Conservation (phyloP, 2,888 invertebrate species). For the Pilophorus perplexus region DNA sequence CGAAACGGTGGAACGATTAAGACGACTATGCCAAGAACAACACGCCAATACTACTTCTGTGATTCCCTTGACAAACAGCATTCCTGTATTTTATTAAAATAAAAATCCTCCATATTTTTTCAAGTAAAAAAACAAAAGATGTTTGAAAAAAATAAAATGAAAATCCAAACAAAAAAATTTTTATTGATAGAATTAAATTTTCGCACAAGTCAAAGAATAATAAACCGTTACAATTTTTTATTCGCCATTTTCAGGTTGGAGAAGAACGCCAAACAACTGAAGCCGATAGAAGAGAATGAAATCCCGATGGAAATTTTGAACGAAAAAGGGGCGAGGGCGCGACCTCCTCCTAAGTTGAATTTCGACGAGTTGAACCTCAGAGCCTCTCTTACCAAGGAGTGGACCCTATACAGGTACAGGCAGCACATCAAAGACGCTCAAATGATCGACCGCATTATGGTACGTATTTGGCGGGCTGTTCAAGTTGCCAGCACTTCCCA, state of each 20-base stretch:
- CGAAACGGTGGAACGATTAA: no score
- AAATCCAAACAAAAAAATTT: background rate
- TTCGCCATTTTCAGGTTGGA: constrained; percentile 56
- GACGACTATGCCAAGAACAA: no score
- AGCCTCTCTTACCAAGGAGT: constrained; percentile 67
- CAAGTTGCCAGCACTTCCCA: no score
- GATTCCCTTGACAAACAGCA: background rate
- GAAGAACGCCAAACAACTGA: constrained; percentile 76
- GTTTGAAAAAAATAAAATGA: no score
- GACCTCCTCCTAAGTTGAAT: constrained; percentile 57
- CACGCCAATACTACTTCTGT: no score
- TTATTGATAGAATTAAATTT: no score
- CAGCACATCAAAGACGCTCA: constrained; percentile 65
- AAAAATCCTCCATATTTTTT: background rate
- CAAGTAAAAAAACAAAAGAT: no score
- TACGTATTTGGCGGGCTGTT: constrained; percentile 47
- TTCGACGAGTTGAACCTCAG: constrained; percentile 64
- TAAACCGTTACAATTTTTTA: no score
- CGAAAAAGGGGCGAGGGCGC: constrained; percentile 57
- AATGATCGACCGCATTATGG: constrained; percentile 66
- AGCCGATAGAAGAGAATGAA: constrained; percentile 87
- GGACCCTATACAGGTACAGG: constrained; percentile 67
- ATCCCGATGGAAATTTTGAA: constrained; percentile 66
- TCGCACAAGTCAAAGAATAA: no score
- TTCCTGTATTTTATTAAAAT: background rate